Conservation (phyloP, 2,888 invertebrate genomes). For the Erebia ligea region DNA sequence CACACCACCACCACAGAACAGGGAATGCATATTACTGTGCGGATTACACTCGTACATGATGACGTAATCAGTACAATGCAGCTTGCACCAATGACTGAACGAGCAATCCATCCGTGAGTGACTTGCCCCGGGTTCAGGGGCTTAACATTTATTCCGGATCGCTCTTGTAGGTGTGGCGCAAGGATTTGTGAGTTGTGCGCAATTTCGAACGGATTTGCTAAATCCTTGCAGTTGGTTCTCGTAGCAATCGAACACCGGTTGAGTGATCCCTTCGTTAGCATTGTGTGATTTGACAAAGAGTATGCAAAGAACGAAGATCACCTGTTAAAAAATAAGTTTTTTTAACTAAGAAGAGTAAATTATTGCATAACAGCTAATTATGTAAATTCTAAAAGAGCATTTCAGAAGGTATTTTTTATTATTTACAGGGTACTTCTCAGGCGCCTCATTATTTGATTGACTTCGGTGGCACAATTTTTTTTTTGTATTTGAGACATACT, state of each 20-base stretch:
- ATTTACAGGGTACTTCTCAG: too few species aligned
- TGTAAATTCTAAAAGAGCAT: too few species aligned
- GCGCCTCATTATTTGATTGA: too few species aligned
- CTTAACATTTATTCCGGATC: slow-evolving; percentile 27
- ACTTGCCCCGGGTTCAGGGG: slow-evolving; percentile 5
- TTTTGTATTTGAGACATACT: too few species aligned
- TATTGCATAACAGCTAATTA: too few species aligned
- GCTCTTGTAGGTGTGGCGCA: slow-evolving; percentile 18
- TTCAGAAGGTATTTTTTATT: too few species aligned
- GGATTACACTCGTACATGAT: too few species aligned
- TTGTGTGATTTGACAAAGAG: neutral
- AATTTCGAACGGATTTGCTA: slow-evolving; percentile 40
- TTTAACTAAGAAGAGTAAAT: too few species aligned
- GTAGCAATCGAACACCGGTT: slow-evolving; percentile 28
- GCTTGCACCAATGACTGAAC: slow-evolving; percentile 2
- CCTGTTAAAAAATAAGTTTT: too few species aligned
- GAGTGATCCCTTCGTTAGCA: slow-evolving; percentile 10
- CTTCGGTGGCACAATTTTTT: too few species aligned
- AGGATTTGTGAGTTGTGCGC: slow-evolving; percentile 37
- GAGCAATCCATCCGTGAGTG: slow-evolving; percentile 3
- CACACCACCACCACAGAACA: too few species aligned
- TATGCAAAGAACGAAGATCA: neutral
- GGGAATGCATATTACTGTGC: too few species aligned
- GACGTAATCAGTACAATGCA: neutral
- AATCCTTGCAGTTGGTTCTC: slow-evolving; percentile 32